These are phyloP conservation scores for Xenopus laevis DNA, from an alignment of 2,113 vertebrate species.

Conservation along the genomic window DNA sequence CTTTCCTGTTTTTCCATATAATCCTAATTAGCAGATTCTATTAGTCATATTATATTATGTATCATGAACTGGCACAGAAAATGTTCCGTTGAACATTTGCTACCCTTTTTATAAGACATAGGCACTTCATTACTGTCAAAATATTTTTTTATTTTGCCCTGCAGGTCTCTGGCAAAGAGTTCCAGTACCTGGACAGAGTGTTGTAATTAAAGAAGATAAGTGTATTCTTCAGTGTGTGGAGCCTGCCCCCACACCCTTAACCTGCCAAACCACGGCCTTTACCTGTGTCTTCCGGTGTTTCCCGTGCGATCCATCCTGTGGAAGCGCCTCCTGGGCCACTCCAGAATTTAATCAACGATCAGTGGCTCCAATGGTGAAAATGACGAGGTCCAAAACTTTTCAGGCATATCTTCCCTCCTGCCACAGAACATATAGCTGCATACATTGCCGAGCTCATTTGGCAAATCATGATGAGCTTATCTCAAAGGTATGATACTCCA, in stretches of 20 bases:
- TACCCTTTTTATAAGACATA: too few relatives aligned
- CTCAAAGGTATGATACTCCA: constrained; percentile 79
- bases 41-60: too few relatives aligned
- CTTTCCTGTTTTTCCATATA: too few relatives aligned
- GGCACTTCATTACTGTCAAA: too few relatives aligned
- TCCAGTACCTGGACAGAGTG: constrained; percentile 10
- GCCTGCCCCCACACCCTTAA: constrained; percentile 76
- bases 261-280: constrained; percentile 93
- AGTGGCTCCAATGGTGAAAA: constrained; percentile 92
- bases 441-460: constrained; percentile 95
- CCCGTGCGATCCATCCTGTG: constrained; percentile 96
- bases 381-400: constrained; percentile 99
- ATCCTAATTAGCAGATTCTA: too few relatives aligned
- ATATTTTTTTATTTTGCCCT: background rate
- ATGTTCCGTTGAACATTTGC: too few relatives aligned
- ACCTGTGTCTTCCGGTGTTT: constrained; percentile 99
- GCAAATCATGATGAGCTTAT: constrained; percentile 98
- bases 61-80: too few relatives aligned
- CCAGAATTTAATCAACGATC: constrained; percentile 73
- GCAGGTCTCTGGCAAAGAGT: background rate
- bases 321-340: constrained; percentile 92
- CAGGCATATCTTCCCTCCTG: constrained; percentile 96
- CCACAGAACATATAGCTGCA: constrained; percentile 98
- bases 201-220: constrained; percentile 53
- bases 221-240: constrained; percentile 74